Base-by-base conservation (phyloP, 2,888 invertebrate species). In the Leucoptera coffeella region DNA sequence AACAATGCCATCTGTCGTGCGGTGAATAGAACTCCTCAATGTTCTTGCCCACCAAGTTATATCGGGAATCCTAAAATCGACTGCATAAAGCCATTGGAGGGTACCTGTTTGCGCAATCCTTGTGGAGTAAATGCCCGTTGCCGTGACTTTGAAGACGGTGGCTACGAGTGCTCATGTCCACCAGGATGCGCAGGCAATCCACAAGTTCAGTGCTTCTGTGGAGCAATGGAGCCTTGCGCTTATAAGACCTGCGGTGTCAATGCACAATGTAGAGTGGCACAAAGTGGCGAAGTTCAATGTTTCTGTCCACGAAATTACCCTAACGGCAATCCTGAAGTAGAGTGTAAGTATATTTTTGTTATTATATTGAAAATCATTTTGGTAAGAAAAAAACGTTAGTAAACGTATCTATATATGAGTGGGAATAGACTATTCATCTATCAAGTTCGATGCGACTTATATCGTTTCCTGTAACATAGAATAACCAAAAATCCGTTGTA, bases 51-150 rank as follows among this genome's bases (percentile, higher is more conserved):
- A 9, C 73, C 78, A 13, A 81, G 82, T 39, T 87, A 83, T 41
- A 61, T 84, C 23, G 92, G 92, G 11, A 86, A 92, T 57, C 85
- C 91, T 3, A 73, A 83, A 32, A 67, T 80, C 4, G 78, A 82
- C 35, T 93, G 93, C 43, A 74, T 77, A 1, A 77, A 82, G 45
- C 57, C 81, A 43, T 77, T 78, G 15, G 76, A 75, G 5, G 82
- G 83, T 26, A 83, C 81, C 38, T 91, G 91, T 44, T 61, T 82
- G 12, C 78, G 79, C 31, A 87, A 86, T 51, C 87, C 90, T 1
- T 92, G 92, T 43, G 92, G 92, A 6, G 74, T 79, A 12, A 89
- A 89, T 49, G 81, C 90, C 1, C 80, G 80, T 38, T 92, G 92
- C 45, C 77, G 80, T 29, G 88, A 91, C 51, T 65, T 81, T 23